A percentile compares a stretch with the other conserved stretches of the same genome.
Evolutionary conservation across 2,888 invertebrate species (phyloP).

Genomic region (Sylvicola fuscatus): DNA sequence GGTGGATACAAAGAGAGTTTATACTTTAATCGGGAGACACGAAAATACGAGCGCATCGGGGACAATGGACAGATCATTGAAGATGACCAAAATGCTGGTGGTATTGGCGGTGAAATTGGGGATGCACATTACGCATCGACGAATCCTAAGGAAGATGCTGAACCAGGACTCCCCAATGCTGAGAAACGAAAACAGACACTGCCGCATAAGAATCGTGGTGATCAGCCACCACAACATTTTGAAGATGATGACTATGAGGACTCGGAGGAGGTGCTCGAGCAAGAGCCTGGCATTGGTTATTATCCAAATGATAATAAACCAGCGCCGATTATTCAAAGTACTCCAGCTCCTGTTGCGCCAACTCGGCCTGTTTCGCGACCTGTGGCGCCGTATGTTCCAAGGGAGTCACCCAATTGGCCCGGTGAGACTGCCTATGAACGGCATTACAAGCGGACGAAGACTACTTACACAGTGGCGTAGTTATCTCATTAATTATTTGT

Average conservation of each 20-base stretch:
- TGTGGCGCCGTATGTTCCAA: slow-evolving; percentile 5
- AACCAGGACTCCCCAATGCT: neutral
- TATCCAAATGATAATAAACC: neutral
- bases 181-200: slow-evolving; percentile 9
- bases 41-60: slow-evolving; percentile 1
- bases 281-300: slow-evolving; percentile 9
- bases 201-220: slow-evolving; percentile 20
- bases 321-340: neutral
- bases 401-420: slow-evolving; percentile 7
- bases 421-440: slow-evolving; percentile 2
- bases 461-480: neutral
- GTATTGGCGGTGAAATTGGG: neutral
- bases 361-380: slow-evolving; percentile 8
- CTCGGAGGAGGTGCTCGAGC: slow-evolving; percentile 15
- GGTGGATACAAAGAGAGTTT: slow-evolving; percentile 3
- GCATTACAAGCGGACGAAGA: neutral
- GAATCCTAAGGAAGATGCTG: neutral
- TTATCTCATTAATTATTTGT: no score
- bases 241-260: slow-evolving; percentile 14
- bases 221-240: slow-evolving; percentile 21
- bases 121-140: slow-evolving; percentile 1
- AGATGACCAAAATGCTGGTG: neutral
- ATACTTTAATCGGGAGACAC: no score
- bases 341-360: neutral
- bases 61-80: neutral